phyloP scores from a whole-genome alignment of 2,113 vertebrate species.

The Tychaedon coryphoeus region DNA sequence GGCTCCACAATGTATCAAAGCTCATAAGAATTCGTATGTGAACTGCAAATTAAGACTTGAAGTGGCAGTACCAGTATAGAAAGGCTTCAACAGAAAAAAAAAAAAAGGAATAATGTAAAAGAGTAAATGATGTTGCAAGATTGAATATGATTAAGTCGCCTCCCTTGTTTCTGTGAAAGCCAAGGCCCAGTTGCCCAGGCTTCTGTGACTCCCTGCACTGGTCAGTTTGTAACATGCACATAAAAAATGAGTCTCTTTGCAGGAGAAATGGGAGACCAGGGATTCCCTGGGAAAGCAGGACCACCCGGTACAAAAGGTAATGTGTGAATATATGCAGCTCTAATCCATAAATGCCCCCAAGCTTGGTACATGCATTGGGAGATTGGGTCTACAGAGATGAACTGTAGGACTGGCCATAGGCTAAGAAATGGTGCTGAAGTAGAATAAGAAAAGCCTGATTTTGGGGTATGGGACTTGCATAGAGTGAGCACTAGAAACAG shows the following conservation, averaged over 20 bases:
- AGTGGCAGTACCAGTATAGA: background rate
- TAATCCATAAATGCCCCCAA: background rate
- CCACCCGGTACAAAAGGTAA: slow-evolving; percentile 28
- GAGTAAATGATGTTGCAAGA: background rate
- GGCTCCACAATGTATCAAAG: background rate
- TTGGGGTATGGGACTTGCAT: background rate
- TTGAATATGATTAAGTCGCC: background rate
- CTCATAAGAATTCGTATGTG: background rate
- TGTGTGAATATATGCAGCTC: background rate
- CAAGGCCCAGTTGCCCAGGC: background rate
- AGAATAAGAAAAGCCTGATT: background rate
- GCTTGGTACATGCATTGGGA: background rate
- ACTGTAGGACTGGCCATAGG: background rate
- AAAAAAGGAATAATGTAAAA: background rate
- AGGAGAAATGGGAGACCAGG: slow-evolving; percentile 8
- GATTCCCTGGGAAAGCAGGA: background rate
- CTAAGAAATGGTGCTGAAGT: background rate
- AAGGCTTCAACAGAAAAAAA: background rate
- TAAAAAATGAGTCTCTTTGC: background rate
- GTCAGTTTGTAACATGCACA: background rate
- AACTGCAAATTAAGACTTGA: background rate
- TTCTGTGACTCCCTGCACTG: background rate
- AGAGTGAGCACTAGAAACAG: background rate
- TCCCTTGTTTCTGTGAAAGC: background rate
- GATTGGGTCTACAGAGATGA: background rate